Percentiles rank a stretch among this genome's conserved stretches.
Conservation (phyloP, 2,113 vertebrate species). For the Nesogale talazaci region DNA sequence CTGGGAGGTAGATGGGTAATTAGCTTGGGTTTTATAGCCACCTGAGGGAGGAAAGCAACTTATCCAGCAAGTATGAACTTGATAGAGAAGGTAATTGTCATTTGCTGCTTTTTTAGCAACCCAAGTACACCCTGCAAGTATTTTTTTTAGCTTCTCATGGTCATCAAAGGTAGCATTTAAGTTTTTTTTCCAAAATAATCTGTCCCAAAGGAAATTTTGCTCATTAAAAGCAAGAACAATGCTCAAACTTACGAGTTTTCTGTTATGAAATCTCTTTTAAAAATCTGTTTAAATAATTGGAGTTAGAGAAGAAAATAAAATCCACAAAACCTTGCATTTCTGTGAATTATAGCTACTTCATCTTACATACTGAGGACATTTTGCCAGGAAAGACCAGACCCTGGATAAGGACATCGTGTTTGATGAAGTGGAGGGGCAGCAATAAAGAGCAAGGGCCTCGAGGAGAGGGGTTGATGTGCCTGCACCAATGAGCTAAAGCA, state of each 20-base stretch:
- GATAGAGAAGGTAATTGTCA: slow-evolving; percentile 55
- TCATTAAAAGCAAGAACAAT: slow-evolving; percentile 8
- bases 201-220: neutral
- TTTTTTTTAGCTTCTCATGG: slow-evolving; percentile 18
- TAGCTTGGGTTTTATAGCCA: slow-evolving; percentile 52
- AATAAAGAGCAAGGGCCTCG: no score
- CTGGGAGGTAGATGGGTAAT: slow-evolving; percentile 39
- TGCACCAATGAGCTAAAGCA: no score
- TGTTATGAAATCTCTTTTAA: slow-evolving; percentile 1
- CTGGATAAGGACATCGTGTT: no score
- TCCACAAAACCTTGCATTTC: neutral
- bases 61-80: slow-evolving; percentile 34
- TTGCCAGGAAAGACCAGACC: no score
- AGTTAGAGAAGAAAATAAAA: neutral
- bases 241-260: neutral
- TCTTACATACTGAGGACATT: no score
- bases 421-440: no score
- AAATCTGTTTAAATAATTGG: slow-evolving; percentile 18
- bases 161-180: slow-evolving; percentile 33
- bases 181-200: slow-evolving; percentile 57
- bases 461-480: no score
- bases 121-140: neutral
- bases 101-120: slow-evolving; percentile 22
- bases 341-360: neutral
- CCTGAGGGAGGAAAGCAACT: slow-evolving; percentile 37